Percentiles rank a stretch among this genome's conserved stretches.
These are phyloP conservation scores for Vollenhovia emeryi DNA, from an alignment of 1,140 invertebrate species.

Conservation along the genomic window DNA sequence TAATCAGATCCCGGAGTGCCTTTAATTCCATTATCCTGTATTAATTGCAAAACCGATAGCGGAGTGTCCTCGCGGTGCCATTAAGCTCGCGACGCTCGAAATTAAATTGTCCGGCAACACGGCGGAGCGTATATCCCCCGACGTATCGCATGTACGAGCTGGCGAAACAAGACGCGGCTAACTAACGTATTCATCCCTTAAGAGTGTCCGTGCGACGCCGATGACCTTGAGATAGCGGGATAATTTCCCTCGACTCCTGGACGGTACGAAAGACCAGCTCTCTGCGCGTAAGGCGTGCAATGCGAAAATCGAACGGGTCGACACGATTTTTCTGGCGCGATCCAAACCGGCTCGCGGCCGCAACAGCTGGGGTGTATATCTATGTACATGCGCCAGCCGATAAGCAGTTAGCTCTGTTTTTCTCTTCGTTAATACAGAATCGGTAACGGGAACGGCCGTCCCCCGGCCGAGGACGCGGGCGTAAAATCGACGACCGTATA, in stretches of 20 bases:
- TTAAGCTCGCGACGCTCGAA: conserved; percentile 48
- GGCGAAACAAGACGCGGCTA: conserved; percentile 4
- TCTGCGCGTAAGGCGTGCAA: conserved; percentile 37
- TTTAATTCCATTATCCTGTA: conserved; percentile 56
- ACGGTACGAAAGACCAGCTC: conserved; percentile 21
- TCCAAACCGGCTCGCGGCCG: conserved; percentile 61
- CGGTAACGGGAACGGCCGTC: conserved; percentile 61
- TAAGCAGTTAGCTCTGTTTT: conserved; percentile 58
- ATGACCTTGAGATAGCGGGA: conserved; percentile 67
- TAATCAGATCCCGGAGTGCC: conserved; percentile 51
- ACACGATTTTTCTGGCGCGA: conserved; percentile 52
- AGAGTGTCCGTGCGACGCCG: conserved; percentile 59
- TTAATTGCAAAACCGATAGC: conserved; percentile 58
- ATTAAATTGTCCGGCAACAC: conserved; percentile 48
- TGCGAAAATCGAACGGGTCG: conserved; percentile 66
- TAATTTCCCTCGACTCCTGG: conserved; percentile 22
- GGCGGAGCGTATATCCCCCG: conserved; percentile 4
- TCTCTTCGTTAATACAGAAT: conserved; percentile 49
- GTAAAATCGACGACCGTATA: conserved; percentile 60
- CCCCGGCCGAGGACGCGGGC: conserved; percentile 24
- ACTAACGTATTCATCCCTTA: conserved; percentile 58
- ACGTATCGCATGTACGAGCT: conserved; percentile 3
- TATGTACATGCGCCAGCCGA: conserved; percentile 39
- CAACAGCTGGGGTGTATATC: conserved; percentile 13
- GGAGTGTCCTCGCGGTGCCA: conserved; percentile 45